Evolutionary conservation across 1,140 invertebrate genomes (phyloP).

Genomic region (Bombus consobrinus): DNA sequence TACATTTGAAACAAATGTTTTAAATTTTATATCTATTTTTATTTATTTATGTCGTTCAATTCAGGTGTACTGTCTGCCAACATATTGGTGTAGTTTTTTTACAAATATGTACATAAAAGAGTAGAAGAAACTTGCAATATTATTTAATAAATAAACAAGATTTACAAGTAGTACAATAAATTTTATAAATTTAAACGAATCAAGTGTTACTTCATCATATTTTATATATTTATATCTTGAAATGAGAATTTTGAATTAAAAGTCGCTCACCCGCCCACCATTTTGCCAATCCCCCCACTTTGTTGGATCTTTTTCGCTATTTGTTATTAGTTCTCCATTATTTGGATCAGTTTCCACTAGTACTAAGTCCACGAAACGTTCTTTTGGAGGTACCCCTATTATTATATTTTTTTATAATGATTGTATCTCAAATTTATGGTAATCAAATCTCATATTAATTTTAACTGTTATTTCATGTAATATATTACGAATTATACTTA

Average conservation of each 20-base stretch:
- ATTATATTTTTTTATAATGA: constrained; percentile 15
- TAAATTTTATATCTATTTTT: not conserved
- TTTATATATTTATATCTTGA: constrained; percentile 70
- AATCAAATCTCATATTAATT: not conserved
- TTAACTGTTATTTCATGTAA: not conserved
- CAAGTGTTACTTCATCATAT: constrained; percentile 60
- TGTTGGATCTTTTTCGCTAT: constrained; percentile 74
- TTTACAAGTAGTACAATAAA: constrained; percentile 1
- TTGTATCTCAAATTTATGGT: not conserved
- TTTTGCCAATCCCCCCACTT: constrained; percentile 78
- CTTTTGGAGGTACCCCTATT: constrained; percentile 56
- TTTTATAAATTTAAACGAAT: constrained; percentile 59
- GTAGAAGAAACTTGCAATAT: not conserved
- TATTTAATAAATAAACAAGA: constrained; percentile 16
- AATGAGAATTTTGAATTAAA: constrained; percentile 62
- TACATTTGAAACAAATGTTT: not conserved
- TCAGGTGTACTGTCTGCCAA: too few species aligned
- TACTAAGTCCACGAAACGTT: constrained; percentile 68
- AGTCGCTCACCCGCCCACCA: constrained; percentile 74
- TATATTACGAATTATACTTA: constrained; percentile 46
- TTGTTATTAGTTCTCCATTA: constrained; percentile 69
- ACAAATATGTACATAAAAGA: not conserved
- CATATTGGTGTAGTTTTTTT: too few species aligned
- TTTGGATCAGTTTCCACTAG: constrained; percentile 70
- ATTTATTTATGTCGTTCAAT: too few species aligned